phyloP scores from a whole-genome alignment of 2,888 invertebrate genomes.

The Mythimna pallens region DNA sequence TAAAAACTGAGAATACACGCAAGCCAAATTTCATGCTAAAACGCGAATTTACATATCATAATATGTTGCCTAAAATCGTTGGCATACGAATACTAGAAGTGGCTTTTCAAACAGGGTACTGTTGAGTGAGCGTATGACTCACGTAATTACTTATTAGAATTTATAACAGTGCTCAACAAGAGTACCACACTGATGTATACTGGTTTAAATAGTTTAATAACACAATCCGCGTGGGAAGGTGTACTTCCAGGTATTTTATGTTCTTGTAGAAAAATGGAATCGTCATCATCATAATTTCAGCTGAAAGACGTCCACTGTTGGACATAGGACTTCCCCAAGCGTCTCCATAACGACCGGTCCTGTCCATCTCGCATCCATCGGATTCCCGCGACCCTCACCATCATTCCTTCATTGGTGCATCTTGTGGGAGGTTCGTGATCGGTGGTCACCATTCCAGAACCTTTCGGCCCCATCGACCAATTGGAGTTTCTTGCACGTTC shows the following conservation, averaged over 20 bases:
- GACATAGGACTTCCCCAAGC: no score
- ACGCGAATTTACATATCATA: neutral
- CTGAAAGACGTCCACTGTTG: no score
- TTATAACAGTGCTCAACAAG: slow-evolving; percentile 28
- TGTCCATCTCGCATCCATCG: no score
- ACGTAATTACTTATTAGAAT: slow-evolving; percentile 44
- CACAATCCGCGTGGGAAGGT: slow-evolving; percentile 29
- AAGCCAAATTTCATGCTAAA: neutral
- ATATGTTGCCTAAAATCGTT: slow-evolving; percentile 1
- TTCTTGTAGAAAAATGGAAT: neutral
- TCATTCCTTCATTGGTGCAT: no score
- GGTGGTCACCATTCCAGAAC: no score
- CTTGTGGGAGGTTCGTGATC: no score
- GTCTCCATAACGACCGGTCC: no score
- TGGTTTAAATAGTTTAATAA: slow-evolving; percentile 12
- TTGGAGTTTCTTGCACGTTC: no score
- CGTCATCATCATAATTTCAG: no score
- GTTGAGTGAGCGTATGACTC: slow-evolving; percentile 18
- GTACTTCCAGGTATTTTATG: neutral
- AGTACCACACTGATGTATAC: slow-evolving; percentile 2
- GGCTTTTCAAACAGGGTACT: slow-evolving; percentile 12
- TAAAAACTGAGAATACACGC: no score
- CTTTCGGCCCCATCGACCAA: no score
- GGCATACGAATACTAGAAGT: neutral
- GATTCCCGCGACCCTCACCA: no score